These are phyloP conservation scores for Rhyzopertha dominica DNA, from an alignment of 1,140 invertebrate genomes.

Conservation along the genomic window DNA sequence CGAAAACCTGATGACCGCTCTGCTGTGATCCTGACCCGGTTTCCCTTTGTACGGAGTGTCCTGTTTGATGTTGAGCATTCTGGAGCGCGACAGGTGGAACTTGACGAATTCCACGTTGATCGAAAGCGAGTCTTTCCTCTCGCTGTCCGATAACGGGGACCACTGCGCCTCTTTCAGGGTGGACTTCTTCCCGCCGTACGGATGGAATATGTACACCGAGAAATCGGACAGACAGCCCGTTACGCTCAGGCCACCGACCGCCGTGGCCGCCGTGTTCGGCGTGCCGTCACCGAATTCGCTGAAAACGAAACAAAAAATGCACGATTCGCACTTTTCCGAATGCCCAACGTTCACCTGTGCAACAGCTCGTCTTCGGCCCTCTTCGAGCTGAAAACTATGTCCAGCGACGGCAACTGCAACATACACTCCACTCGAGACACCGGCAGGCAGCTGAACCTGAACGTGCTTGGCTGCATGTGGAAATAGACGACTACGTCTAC, in stretches of 20 bases:
- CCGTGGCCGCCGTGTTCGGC: conserved; percentile 52
- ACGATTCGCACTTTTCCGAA: no score
- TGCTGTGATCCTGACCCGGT: conserved; percentile 56
- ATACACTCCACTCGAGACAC: conserved; percentile 95
- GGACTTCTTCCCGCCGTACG: conserved; percentile 87
- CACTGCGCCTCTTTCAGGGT: conserved; percentile 75
- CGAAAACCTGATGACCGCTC: conserved; percentile 84
- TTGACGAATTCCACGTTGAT: conserved; percentile 97
- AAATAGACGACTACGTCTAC: conserved; percentile 99
- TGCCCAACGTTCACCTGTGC: conserved; percentile 41
- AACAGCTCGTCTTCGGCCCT: conserved; percentile 67
- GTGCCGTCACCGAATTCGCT: conserved; percentile 57
- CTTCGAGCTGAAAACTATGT: conserved; percentile 89
- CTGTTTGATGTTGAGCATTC: conserved; percentile 74
- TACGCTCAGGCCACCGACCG: conserved; percentile 83
- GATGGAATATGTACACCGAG: conserved; percentile 96
- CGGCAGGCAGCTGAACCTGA: conserved; percentile 92
- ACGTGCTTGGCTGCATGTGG: conserved; percentile 94
- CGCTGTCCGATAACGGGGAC: conserved; percentile 80
- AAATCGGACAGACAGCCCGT: conserved; percentile 94
- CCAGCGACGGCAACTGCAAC: conserved; percentile 90
- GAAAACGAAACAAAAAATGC: conserved; percentile 33
- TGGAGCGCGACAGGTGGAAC: conserved; percentile 84
- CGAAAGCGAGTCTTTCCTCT: conserved; percentile 91
- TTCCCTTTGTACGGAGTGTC: conserved; percentile 44